Conservation (phyloP, 2,888 invertebrate genomes). For the Hypercompe scribonia region DNA sequence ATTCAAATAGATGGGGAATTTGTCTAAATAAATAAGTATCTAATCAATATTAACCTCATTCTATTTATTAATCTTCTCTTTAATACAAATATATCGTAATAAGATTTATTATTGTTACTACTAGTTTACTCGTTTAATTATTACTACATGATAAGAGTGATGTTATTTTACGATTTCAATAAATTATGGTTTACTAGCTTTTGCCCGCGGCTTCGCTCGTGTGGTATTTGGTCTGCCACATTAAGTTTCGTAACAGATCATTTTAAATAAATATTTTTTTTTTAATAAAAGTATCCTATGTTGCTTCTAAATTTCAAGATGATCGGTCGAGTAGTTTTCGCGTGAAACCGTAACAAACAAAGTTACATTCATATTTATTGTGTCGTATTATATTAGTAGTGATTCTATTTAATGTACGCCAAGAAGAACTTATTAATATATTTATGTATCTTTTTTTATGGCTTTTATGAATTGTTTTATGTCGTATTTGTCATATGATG, state of each 20-base stretch:
- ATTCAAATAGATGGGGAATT: not conserved
- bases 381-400: too few species aligned
- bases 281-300: too few species aligned
- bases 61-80: not conserved
- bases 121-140: too few species aligned
- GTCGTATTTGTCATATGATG: constrained; percentile 2
- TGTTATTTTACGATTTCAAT: not conserved
- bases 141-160: not conserved
- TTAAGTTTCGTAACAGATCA: too few species aligned
- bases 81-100: not conserved
- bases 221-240: too few species aligned
- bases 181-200: not conserved
- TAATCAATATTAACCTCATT: not conserved
- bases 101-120: not conserved
- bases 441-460: not conserved
- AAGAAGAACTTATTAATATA: constrained; percentile 12
- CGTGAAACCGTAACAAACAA: too few species aligned
- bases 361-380: too few species aligned
- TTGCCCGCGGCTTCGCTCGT: too few species aligned
- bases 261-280: too few species aligned
- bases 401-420: not conserved
- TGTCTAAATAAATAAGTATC: not conserved
- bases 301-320: too few species aligned
- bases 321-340: too few species aligned
- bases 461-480: constrained; percentile 10